Conservation (phyloP, 2,888 invertebrate species). For the Andrena bucephala region DNA sequence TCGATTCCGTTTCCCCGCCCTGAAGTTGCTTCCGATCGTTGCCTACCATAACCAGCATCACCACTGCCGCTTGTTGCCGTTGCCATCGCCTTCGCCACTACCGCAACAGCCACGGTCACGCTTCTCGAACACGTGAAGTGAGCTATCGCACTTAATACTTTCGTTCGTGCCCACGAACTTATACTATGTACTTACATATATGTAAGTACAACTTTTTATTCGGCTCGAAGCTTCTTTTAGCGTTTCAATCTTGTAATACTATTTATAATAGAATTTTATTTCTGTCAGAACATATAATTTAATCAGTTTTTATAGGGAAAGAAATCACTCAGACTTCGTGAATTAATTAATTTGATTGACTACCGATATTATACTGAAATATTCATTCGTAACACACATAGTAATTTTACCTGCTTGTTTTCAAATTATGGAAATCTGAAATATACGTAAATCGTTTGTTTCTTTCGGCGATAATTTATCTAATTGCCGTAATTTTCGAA, state of each 20-base stretch:
- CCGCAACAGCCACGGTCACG: constrained; percentile 67
- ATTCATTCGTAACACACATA: neutral
- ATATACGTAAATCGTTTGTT: constrained; percentile 37
- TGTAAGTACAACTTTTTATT: too few relatives aligned
- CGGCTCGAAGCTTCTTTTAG: too few relatives aligned
- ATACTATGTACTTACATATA: constrained; percentile 28
- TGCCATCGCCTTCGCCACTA: constrained; percentile 56
- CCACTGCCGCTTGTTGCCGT: constrained; percentile 49
- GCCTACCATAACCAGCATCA: constrained; percentile 63
- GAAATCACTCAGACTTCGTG: neutral
- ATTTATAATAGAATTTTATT: neutral
- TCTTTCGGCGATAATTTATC: constrained; percentile 45
- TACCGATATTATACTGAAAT: neutral
- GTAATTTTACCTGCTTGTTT: constrained; percentile 9
- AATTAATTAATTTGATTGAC: neutral
- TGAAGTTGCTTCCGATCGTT: constrained; percentile 77
- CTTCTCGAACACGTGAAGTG: constrained; percentile 69
- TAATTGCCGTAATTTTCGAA: constrained; percentile 35
- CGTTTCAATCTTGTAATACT: too few relatives aligned
- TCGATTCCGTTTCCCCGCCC: constrained; percentile 75
- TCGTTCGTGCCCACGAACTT: constrained; percentile 32
- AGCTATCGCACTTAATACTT: neutral
- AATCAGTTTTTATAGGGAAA: neutral
- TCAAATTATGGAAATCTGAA: constrained; percentile 53
- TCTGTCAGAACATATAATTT: neutral